Evolutionary conservation across 2,888 invertebrate genomes (phyloP).

Genomic region (Mechanitis messenoides): DNA sequence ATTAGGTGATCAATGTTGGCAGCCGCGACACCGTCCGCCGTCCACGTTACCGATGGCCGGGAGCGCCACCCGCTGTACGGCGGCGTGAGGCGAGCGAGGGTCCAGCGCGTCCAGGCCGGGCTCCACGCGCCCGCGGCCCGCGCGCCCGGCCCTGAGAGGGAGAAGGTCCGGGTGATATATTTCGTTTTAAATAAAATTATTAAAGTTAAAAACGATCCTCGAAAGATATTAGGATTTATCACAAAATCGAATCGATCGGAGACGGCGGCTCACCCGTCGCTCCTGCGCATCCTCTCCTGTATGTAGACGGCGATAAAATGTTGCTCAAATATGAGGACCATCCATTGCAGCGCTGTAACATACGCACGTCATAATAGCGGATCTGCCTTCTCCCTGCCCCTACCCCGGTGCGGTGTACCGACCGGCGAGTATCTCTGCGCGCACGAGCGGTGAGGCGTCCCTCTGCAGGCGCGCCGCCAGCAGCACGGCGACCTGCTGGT

Average conservation of each 20-base stretch:
- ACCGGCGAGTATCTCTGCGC: constrained; percentile 91
- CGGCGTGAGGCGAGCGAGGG: constrained; percentile 31
- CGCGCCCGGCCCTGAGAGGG: constrained; percentile 22
- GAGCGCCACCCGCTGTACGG: constrained; percentile 40
- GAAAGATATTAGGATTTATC: too few species aligned
- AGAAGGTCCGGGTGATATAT: not conserved
- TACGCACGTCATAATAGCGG: not conserved
- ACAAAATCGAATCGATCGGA: not conserved
- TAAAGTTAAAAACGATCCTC: too few species aligned
- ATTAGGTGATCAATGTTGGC: not conserved
- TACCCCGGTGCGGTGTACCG: constrained; percentile 40
- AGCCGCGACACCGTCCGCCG: not conserved
- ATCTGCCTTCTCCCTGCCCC: not conserved
- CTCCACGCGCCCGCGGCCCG: constrained; percentile 40
- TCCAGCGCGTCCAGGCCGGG: constrained; percentile 54
- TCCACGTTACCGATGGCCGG: constrained; percentile 49
- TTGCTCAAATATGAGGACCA: constrained; percentile 90
- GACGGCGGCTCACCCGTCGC: constrained; percentile 43
- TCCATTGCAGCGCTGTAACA: constrained; percentile 83
- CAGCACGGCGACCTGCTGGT: constrained; percentile 93
- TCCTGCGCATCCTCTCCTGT: constrained; percentile 69
- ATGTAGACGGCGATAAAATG: constrained; percentile 88
- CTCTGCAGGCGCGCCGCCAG: constrained; percentile 84
- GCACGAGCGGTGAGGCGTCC: constrained; percentile 93
- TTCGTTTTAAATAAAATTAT: too few species aligned